Evolutionary conservation across 2,113 vertebrate species (phyloP).

Genomic region (Galeopterus variegatus): DNA sequence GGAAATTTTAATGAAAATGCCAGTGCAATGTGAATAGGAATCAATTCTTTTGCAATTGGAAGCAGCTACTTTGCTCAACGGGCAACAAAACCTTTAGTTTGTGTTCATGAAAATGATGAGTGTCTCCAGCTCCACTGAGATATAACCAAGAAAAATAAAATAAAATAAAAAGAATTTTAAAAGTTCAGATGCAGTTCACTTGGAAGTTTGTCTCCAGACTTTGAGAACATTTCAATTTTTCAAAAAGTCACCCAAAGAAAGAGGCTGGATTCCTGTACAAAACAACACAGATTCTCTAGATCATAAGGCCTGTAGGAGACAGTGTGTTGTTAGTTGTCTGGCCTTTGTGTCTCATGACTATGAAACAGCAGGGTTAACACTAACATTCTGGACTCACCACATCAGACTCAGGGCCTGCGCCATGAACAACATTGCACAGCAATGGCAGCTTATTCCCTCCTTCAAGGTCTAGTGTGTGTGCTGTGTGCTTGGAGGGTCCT

Average conservation of each 20-base stretch:
- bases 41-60: conserved; percentile 81
- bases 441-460: background rate
- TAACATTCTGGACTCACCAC: background rate
- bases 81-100: conserved; percentile 74
- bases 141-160: conserved; percentile 51
- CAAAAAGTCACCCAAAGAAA: conserved; percentile 62
- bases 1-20: conserved; percentile 82
- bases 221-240: conserved; percentile 62
- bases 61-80: conserved; percentile 74
- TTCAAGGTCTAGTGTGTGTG: background rate
- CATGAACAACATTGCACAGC: too few species aligned
- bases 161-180: background rate
- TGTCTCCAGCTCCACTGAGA: conserved; percentile 62
- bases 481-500: rapidly evolving
- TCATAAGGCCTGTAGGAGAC: background rate
- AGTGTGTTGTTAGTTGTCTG: background rate
- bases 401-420: background rate
- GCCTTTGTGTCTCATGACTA: background rate
- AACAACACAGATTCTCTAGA: background rate
- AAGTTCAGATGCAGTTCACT: conserved; percentile 81
- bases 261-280: background rate
- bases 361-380: background rate
- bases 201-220: conserved; percentile 67
- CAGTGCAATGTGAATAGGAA: conserved; percentile 50
- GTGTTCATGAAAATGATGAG: conserved; percentile 77